phyloP scores from a whole-genome alignment of 1,140 invertebrate genomes.

The Drosophila ananassae region DNA sequence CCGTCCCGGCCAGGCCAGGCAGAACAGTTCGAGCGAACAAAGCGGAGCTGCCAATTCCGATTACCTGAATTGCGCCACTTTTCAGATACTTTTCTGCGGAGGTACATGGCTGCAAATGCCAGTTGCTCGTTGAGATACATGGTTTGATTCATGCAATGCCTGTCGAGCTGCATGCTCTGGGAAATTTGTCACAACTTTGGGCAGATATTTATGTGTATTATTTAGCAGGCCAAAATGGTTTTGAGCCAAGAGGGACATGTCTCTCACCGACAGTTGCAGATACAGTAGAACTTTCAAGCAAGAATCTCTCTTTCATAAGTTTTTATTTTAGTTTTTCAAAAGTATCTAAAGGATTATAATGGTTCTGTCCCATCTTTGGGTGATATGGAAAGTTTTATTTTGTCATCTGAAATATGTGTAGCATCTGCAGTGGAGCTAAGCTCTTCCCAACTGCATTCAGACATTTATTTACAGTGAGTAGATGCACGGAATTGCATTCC shows the following conservation, averaged over 20 bases:
- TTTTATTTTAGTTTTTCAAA: background rate
- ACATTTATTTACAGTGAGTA: conserved; percentile 45
- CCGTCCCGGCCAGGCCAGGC: background rate
- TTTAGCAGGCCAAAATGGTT: background rate
- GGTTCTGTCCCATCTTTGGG: background rate
- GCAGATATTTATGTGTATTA: conserved; percentile 32
- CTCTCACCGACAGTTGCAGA: background rate
- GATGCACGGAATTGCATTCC: conserved; percentile 19
- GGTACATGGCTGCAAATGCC: conserved; percentile 34
- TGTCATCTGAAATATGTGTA: background rate
- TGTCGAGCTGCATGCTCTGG: conserved; percentile 23
- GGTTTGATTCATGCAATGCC: conserved; percentile 28
- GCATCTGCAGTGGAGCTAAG: background rate
- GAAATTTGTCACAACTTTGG: conserved; percentile 31
- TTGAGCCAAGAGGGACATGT: conserved; percentile 3
- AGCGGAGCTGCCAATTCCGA: conserved; percentile 36
- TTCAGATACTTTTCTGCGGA: conserved; percentile 38
- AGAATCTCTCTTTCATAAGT: too few relatives aligned
- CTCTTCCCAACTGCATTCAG: conserved; percentile 11
- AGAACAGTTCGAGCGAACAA: conserved; percentile 26
- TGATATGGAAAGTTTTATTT: too few relatives aligned
- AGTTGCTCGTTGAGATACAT: conserved; percentile 34
- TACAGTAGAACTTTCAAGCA: background rate
- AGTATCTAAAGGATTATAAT: background rate
- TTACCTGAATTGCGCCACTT: conserved; percentile 41